phyloP scores from a whole-genome alignment of 1,140 invertebrate species.

The Drosophila littoralis region DNA sequence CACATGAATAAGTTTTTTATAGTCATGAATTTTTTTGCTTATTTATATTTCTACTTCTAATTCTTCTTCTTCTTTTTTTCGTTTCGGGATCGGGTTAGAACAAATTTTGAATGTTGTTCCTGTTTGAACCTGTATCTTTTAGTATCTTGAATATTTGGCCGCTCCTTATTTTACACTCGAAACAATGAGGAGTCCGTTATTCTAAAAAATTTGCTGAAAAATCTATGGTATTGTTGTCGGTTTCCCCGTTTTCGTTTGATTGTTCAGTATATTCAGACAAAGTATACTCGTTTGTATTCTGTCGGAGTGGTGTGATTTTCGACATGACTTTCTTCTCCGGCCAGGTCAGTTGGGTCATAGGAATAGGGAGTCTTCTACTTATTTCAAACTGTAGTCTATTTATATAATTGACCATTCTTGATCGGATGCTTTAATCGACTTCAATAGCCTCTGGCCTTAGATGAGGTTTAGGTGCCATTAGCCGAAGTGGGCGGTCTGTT shows the following conservation, averaged over 20 bases:
- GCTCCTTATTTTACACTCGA: conserved; percentile 26
- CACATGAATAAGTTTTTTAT: too few relatives aligned
- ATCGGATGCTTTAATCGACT: conserved; percentile 13
- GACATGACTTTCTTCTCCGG: neutral
- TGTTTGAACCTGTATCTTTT: conserved; percentile 36
- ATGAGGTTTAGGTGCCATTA: neutral
- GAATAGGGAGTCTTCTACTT: conserved; percentile 13
- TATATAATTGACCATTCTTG: conserved; percentile 32
- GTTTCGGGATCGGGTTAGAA: neutral
- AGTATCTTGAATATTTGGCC: too few relatives aligned
- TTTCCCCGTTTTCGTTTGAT: too few relatives aligned
- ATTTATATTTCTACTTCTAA: conserved; percentile 28
- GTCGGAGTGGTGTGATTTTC: too few relatives aligned
- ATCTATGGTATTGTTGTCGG: neutral
- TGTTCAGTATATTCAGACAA: neutral
- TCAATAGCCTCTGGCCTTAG: conserved; percentile 36
- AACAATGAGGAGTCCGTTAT: neutral
- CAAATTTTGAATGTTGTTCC: conserved; percentile 44
- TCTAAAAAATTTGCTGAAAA: conserved; percentile 46
- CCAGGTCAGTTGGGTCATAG: neutral
- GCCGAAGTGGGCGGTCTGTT: neutral
- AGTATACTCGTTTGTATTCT: neutral
- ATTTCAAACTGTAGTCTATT: conserved; percentile 17
- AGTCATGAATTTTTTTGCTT: conserved; percentile 2
- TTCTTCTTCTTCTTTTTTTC: conserved; percentile 8